Conservation (phyloP, 2,797 vertebrate species). For the Glyptemys insculpta region DNA sequence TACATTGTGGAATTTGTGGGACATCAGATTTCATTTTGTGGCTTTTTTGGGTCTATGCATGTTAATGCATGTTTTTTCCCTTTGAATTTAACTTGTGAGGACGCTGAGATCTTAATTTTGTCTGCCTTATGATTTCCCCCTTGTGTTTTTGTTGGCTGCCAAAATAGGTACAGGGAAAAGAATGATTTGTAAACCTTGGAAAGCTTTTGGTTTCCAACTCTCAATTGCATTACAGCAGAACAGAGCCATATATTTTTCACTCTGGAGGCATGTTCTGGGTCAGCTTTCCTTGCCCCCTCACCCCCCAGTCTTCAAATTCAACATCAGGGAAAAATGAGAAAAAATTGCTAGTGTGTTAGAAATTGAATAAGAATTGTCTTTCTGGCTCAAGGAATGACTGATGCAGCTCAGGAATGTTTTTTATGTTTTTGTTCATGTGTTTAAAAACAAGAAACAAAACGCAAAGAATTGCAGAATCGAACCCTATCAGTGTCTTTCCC, state of each 20-base stretch:
- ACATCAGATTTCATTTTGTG: background rate
- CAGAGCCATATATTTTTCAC: background rate
- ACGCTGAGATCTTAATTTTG: accelerated
- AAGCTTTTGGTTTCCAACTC: accelerated
- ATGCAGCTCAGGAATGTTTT: background rate
- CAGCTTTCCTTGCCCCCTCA: background rate
- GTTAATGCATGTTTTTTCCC: accelerated
- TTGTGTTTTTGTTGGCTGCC: background rate
- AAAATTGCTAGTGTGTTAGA: background rate
- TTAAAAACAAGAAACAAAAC: background rate
- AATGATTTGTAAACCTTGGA: background rate
- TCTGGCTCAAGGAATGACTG: background rate
- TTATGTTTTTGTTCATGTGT: background rate
- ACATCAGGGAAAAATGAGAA: background rate
- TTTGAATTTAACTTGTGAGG: background rate
- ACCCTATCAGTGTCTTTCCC: background rate
- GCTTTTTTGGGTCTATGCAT: accelerated
- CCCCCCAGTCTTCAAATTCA: background rate
- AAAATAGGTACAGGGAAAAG: accelerated
- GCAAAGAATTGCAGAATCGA: background rate
- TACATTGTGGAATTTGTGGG: accelerated
- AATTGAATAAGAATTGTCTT: background rate
- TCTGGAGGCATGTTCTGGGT: background rate
- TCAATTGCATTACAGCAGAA: background rate
- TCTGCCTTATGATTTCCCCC: accelerated